These are phyloP conservation scores for Bradypodion pumilum DNA, from an alignment of 2,797 vertebrate genomes.

Conservation along the genomic window DNA sequence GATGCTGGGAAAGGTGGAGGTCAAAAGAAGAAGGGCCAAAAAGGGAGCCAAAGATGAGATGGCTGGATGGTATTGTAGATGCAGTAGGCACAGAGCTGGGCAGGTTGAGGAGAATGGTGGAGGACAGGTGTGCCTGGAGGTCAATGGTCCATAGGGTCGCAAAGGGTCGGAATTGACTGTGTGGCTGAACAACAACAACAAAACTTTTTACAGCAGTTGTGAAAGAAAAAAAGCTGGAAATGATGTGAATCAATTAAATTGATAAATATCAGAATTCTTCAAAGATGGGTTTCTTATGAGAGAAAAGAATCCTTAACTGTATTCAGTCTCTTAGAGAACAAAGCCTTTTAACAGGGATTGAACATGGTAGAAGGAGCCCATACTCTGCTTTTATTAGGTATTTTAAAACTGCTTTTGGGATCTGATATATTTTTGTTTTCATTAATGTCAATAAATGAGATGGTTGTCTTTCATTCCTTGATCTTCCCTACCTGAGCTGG, in stretches of 20 bases:
- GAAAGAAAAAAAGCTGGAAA: background rate
- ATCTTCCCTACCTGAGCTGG: conserved; percentile 46
- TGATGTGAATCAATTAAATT: background rate
- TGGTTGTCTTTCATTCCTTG: conserved; percentile 37
- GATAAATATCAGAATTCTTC: conserved; percentile 31
- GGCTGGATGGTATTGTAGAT: too few species aligned
- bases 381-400: conserved; percentile 14
- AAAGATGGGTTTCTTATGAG: conserved; percentile 19
- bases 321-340: conserved; percentile 3
- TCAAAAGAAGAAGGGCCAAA: too few species aligned
- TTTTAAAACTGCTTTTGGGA: conserved; percentile 32
- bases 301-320: conserved; percentile 30
- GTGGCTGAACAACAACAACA: too few species aligned
- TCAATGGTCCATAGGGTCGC: too few species aligned
- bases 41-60: too few species aligned
- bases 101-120: too few species aligned
- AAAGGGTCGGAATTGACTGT: too few species aligned
- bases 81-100: too few species aligned
- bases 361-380: conserved; percentile 40
- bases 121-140: too few species aligned
- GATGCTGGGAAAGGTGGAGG: too few species aligned
- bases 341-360: background rate
- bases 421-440: conserved; percentile 44
- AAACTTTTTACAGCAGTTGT: background rate
- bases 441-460: conserved; percentile 34